A percentile compares a stretch with the other conserved stretches of the same genome.
Evolutionary conservation across 2,797 vertebrate genomes (phyloP).

Genomic region (Scolopax rusticola): DNA sequence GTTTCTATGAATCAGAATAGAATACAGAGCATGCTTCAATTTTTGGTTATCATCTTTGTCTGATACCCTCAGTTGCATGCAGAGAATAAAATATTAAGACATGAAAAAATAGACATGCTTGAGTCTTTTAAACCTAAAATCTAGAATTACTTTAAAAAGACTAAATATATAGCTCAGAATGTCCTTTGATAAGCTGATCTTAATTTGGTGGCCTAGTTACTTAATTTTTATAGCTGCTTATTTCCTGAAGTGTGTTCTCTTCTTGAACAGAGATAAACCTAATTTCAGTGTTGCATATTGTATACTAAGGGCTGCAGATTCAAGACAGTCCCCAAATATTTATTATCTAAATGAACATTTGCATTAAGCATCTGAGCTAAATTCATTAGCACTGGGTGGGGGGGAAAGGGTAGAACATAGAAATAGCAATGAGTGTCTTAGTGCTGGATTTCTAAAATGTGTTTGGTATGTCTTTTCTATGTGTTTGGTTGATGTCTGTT

Average conservation of each 20-base stretch:
- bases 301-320: constrained; percentile 22
- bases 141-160: neutral
- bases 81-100: neutral
- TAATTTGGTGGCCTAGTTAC: constrained; percentile 43
- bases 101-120: neutral
- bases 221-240: constrained; percentile 15
- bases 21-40: neutral
- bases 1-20: neutral
- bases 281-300: constrained; percentile 21
- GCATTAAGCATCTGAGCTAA: constrained; percentile 9
- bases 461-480: neutral
- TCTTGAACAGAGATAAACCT: constrained; percentile 52
- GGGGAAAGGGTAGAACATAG: neutral
- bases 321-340: constrained; percentile 58
- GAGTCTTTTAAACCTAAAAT: neutral
- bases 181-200: constrained; percentile 32
- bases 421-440: constrained; percentile 2
- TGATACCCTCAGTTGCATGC: neutral
- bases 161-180: neutral
- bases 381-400: neutral
- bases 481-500: neutral
- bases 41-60: neutral
- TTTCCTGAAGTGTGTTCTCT: constrained; percentile 43
- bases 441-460: constrained; percentile 26
- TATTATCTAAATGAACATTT: constrained; percentile 48